Evolutionary conservation across 2,797 vertebrate species (phyloP).

Genomic region (Mus minutoides): DNA sequence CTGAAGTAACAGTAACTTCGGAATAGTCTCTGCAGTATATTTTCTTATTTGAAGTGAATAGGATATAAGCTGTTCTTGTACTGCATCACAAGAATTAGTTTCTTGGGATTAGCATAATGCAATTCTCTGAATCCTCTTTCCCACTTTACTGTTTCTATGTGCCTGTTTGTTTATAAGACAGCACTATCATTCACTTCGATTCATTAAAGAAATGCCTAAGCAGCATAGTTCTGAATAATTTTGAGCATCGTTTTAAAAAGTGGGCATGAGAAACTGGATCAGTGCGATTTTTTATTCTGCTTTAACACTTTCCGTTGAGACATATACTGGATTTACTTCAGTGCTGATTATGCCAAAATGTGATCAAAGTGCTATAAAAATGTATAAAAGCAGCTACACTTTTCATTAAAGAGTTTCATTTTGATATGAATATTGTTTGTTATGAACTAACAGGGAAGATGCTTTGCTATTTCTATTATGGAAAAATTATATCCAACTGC

Average conservation of each 20-base stretch:
- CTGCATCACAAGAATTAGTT: constrained; percentile 88
- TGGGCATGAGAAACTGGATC: constrained; percentile 73
- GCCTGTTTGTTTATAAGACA: constrained; percentile 87
- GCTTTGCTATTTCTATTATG: constrained; percentile 79
- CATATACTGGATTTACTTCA: constrained; percentile 84
- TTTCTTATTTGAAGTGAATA: constrained; percentile 83
- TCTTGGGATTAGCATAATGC: constrained; percentile 88
- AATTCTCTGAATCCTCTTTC: constrained; percentile 85
- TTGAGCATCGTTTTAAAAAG: constrained; percentile 84
- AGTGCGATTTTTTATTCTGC: constrained; percentile 82
- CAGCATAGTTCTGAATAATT: constrained; percentile 85
- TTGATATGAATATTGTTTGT: constrained; percentile 84
- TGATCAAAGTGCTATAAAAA: constrained; percentile 81
- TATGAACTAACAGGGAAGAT: constrained; percentile 77
- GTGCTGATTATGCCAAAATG: constrained; percentile 82
- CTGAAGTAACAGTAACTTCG: constrained; percentile 79
- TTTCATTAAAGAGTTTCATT: constrained; percentile 84
- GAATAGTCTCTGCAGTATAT: constrained; percentile 84
- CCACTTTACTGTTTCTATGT: constrained; percentile 85
- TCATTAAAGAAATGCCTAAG: constrained; percentile 88
- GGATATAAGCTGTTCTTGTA: constrained; percentile 72
- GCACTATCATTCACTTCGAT: constrained; percentile 85
- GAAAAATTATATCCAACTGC: constrained; percentile 82
- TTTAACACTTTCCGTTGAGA: constrained; percentile 84
- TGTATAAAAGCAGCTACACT: constrained; percentile 79